phyloP scores from a whole-genome alignment of 2,113 vertebrate species.

The Ibidorhyncha struthersii region DNA sequence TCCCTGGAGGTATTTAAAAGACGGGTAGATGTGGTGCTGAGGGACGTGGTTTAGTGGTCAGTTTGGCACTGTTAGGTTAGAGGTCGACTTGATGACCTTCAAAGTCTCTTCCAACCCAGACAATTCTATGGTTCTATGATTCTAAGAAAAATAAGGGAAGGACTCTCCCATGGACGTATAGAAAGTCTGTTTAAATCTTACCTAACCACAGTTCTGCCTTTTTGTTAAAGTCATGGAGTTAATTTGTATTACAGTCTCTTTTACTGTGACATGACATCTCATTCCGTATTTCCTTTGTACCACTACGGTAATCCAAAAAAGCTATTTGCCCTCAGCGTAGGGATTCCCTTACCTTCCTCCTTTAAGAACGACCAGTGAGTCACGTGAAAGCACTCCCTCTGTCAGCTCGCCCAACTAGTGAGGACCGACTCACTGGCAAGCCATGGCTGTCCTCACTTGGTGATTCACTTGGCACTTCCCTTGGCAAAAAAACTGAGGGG shows the following conservation, averaged over 20 bases:
- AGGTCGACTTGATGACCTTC: too few relatives aligned
- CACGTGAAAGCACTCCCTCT: neutral
- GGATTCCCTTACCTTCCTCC: neutral
- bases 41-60: too few relatives aligned
- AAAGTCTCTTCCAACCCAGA: too few relatives aligned
- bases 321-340: neutral
- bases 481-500: neutral
- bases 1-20: too few relatives aligned
- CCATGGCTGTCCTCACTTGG: neutral
- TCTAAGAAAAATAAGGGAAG: neutral
- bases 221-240: neutral
- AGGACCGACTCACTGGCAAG: neutral
- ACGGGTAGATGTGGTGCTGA: too few relatives aligned
- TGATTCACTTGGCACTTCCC: neutral
- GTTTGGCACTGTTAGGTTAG: too few relatives aligned
- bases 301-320: neutral
- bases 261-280: neutral
- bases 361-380: neutral
- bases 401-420: neutral
- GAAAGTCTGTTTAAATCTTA: neutral
- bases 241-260: neutral
- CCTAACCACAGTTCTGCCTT: neutral
- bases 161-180: neutral
- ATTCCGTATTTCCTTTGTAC: neutral
- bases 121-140: too few relatives aligned